Evolutionary conservation across 2,113 vertebrate genomes (phyloP), one percentile per base, ranked within the genome.

Genomic region (Campylomormyrus tamandua): DNA sequence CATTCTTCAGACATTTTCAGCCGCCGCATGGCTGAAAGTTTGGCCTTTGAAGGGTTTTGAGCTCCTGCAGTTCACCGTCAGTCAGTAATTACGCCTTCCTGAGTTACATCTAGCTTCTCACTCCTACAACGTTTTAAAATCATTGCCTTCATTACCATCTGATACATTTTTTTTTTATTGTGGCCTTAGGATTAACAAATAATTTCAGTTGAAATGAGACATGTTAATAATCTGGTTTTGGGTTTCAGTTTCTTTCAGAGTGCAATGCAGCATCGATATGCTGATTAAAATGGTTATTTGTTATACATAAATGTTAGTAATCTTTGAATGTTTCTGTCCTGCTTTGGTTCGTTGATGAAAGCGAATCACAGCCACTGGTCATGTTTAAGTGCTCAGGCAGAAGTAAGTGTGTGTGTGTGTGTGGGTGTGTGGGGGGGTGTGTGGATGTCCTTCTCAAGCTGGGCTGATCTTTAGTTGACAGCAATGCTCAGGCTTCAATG

Each of bases 401-500:
- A 62, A 62, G 24, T 62, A 24, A 21, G 56, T n/a, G 56, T 58
- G 53, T 24, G 53, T 53, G 19, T 21, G 53, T 21, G 17, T 21
- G 4, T 56, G 17, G 7, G 56, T 24, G 53, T 6, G 17, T n/a
- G 62, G 11, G 58, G 10, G 62, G 27, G 24, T 62, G 58, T n/a
- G 62, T 31, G 62, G 0, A 0, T 70, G 62, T 70, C 3, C 13
- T 48, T 62, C 56, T 66, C 56, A 62, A n/a, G 85, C 58, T 88
- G 11, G 50, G 17, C 6, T 46, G 8, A 89, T 87, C 62, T 87
- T 87, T 39, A 90, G 90, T 89, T 13, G 5, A 83, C 46, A 87
- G 46, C 87, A 89, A 19, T 11, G 89, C 42, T 89, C 66, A 15
- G 85, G 52, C 89, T 62, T 66, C 87, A 13, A 0, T 52, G 74